Evolutionary conservation across 2,113 vertebrate genomes (phyloP).

Genomic region (Microtus montanus): DNA sequence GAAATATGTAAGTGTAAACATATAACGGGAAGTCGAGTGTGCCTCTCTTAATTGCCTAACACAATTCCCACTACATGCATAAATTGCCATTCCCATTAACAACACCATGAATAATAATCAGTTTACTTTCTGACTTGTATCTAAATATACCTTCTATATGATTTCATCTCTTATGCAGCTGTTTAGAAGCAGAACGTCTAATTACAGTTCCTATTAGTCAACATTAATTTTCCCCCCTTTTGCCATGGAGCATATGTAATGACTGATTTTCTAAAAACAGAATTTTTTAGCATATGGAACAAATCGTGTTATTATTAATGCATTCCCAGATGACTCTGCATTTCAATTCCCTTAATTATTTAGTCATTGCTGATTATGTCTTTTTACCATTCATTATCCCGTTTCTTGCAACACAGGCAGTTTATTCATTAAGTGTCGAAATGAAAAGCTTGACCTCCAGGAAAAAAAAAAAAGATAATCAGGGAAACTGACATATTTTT

Average conservation of each 20-base stretch:
- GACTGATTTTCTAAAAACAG: constrained; percentile 87
- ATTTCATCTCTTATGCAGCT: constrained; percentile 92
- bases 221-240: constrained; percentile 84
- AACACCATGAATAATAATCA: constrained; percentile 89
- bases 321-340: constrained; percentile 88
- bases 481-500: constrained; percentile 80
- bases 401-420: constrained; percentile 86
- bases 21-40: constrained; percentile 84
- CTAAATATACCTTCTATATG: constrained; percentile 91
- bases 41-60: constrained; percentile 87
- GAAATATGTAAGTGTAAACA: constrained; percentile 83
- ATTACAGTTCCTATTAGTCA: constrained; percentile 89
- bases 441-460: constrained; percentile 84
- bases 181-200: constrained; percentile 90
- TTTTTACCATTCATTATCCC: constrained; percentile 90
- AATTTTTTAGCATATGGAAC: constrained; percentile 89
- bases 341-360: constrained; percentile 90
- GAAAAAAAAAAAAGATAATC: constrained; percentile 80
- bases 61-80: constrained; percentile 88
- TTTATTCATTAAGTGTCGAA: constrained; percentile 90
- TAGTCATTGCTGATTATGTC: constrained; percentile 90
- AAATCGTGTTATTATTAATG: constrained; percentile 89
- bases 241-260: constrained; percentile 84
- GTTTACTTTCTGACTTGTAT: constrained; percentile 89
- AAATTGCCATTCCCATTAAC: constrained; percentile 88